Conservation (phyloP, 2,113 vertebrate species). For the Gambusia affinis region DNA sequence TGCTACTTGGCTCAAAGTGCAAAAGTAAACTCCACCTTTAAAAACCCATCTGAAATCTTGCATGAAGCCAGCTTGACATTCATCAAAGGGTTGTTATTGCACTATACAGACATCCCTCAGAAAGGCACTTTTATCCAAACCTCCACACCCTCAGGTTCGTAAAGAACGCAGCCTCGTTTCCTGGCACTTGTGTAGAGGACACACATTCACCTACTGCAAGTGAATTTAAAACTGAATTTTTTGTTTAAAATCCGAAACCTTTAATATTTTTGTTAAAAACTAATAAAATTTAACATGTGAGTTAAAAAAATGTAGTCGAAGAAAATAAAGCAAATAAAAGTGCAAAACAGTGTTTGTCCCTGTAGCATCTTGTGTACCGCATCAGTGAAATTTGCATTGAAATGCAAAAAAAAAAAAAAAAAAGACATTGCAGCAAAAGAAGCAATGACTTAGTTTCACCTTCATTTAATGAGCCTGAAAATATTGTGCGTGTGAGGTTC, state of each 20-base stretch:
- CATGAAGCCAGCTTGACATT: conserved; percentile 75
- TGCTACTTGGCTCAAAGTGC: conserved; percentile 51
- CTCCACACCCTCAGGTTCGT: conserved; percentile 35
- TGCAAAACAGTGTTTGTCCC: conserved; percentile 62
- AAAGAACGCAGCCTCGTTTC: conserved; percentile 37
- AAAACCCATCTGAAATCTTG: conserved; percentile 58
- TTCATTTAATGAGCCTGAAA: conserved; percentile 65
- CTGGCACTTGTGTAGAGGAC: conserved; percentile 36
- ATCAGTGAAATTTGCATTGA: conserved; percentile 59
- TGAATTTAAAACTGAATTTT: conserved; percentile 65
- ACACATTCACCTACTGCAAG: conserved; percentile 43
- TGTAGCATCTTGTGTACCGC: conserved; percentile 59
- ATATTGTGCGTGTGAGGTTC: conserved; percentile 71
- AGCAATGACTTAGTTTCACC: conserved; percentile 31
- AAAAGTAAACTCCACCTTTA: conserved; percentile 65
- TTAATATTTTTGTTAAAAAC: conserved; percentile 73
- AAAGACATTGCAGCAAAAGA: conserved; percentile 51
- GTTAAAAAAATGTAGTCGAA: conserved; percentile 2
- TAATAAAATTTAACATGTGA: conserved; percentile 59
- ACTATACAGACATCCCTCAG: conserved; percentile 75
- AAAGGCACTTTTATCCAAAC: conserved; percentile 81
- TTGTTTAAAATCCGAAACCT: conserved; percentile 52
- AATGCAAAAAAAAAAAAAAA: conserved; percentile 6
- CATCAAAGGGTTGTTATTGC: conserved; percentile 82
- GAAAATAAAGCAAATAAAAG: conserved; percentile 23